phyloP scores from a whole-genome alignment of 64 coral and sea anemone species.

The Exaiptasia diaphana region DNA sequence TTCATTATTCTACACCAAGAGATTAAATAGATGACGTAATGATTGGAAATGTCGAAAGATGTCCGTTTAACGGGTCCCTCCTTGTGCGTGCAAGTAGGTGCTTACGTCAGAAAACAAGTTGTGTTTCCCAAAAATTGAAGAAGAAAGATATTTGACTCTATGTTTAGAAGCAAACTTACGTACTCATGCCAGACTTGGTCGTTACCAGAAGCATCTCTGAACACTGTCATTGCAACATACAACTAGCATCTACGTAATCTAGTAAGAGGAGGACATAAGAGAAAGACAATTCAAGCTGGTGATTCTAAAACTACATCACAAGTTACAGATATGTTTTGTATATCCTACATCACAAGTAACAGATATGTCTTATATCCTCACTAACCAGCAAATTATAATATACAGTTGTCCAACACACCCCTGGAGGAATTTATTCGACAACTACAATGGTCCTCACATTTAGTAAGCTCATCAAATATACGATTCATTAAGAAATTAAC shows the following conservation, averaged over 20 bases:
- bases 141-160: not conserved
- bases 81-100: not conserved
- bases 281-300: not conserved
- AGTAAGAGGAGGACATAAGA: slow-evolving; percentile 10
- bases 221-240: not conserved
- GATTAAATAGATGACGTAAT: no score
- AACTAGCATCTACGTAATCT: slow-evolving; percentile 2
- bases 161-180: not conserved
- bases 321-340: not conserved
- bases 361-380: slow-evolving; percentile 10
- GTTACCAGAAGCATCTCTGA: slow-evolving; percentile 9
- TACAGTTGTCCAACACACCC: not conserved
- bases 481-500: slow-evolving; percentile 8
- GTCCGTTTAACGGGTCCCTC: no score
- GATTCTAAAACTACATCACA: not conserved
- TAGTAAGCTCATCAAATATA: slow-evolving; percentile 1
- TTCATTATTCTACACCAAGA: no score
- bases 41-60: no score
- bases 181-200: not conserved
- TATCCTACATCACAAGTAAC: not conserved
- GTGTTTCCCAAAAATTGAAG: not conserved
- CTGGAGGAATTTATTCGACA: not conserved
- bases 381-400: not conserved
- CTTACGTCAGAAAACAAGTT: not conserved
- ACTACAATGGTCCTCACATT: not conserved